phyloP scores from a whole-genome alignment of 2,888 invertebrate genomes.

The Drosophila heteroneura region DNA sequence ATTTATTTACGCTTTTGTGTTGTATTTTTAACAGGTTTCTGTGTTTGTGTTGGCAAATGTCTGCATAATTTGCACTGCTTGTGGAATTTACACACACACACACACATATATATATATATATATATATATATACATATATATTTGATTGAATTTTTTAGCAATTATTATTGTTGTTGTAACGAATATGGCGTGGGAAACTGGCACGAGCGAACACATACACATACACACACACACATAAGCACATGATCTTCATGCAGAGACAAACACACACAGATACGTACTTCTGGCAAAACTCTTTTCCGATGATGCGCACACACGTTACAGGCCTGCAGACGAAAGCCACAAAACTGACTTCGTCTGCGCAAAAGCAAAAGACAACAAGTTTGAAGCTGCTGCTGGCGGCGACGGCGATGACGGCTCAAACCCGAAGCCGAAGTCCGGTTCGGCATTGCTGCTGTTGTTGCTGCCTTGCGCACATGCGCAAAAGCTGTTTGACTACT shows the following conservation, averaged over 20 bases:
- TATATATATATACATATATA: background rate
- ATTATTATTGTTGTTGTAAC: background rate
- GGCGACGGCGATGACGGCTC: slow-evolving; percentile 14
- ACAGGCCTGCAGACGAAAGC: slow-evolving; percentile 57
- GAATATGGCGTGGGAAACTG: slow-evolving; percentile 21
- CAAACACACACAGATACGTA: slow-evolving; percentile 21
- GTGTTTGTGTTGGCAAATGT: background rate
- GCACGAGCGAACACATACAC: slow-evolving; percentile 18
- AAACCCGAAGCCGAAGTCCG: slow-evolving; percentile 20
- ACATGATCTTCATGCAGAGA: background rate
- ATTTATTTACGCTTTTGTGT: slow-evolving; percentile 5
- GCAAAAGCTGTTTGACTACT: slow-evolving; percentile 62
- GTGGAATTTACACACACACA: background rate
- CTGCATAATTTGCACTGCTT: slow-evolving; percentile 8
- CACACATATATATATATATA: background rate
- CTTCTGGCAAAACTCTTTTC: slow-evolving; percentile 6
- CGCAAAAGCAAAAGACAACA: slow-evolving; percentile 44
- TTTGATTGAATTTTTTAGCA: background rate
- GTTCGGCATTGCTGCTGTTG: slow-evolving; percentile 6
- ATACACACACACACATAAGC: background rate
- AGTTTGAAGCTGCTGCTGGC: slow-evolving; percentile 44
- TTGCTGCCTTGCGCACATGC: slow-evolving; percentile 11
- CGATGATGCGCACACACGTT: slow-evolving; percentile 45
- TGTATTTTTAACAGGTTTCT: slow-evolving; percentile 8
- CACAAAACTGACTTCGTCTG: slow-evolving; percentile 63